Evolutionary conservation across 92 coral and sea anemone species (phyloP), one percentile per base, ranked within the genome.

Genomic region (Chrysogorgia sp.): DNA sequence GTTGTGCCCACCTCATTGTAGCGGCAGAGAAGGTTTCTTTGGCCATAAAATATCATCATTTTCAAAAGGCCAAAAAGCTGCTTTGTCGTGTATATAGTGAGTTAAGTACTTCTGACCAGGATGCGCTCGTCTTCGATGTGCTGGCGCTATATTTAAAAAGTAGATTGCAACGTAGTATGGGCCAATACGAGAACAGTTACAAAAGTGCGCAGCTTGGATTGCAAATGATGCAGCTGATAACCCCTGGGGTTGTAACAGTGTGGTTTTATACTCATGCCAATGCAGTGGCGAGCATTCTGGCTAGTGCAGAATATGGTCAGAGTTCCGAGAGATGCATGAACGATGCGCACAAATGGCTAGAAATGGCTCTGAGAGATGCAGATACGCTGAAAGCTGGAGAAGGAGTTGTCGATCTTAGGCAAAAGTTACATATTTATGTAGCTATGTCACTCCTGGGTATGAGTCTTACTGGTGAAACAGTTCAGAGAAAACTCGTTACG

Each of bases 211-310:
- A 17, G 2, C 48, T 13, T 61, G 71, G 71, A 33, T 64, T 64
- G 28, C 71, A 64, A 64, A 33, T 1, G 49, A 19, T 37, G 23
- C 71, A 64, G 33, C 28, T 7, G 6, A 30, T 64, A 10, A 20
- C 2, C 33, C 48, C 50, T n/a, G 71, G 25, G 30, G 33, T 64
- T 34, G n/a, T 64, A 7, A 64, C 48, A 1, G 49, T 34, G 25
- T 64, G 71, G 71, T 64, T 34, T 33, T 37, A 64, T 31, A 64
- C 20, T 25, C 23, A 64, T 30, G 50, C 71, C 1, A 49, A 48
- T 34, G 10, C 5, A 20, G 49, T 64, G 2, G 68, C 68, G 19
- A 32, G 5, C 41, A 30, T 62, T 62, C 41, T 25, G 40, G 4
- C 40, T 4, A 1, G 25, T 32, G 19, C 19, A 25, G 68, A 62